A percentile compares a stretch with the other conserved stretches of the same genome.
Conservation (phyloP, 2,797 vertebrate genomes). For the Pteronotus mesoamericanus region DNA sequence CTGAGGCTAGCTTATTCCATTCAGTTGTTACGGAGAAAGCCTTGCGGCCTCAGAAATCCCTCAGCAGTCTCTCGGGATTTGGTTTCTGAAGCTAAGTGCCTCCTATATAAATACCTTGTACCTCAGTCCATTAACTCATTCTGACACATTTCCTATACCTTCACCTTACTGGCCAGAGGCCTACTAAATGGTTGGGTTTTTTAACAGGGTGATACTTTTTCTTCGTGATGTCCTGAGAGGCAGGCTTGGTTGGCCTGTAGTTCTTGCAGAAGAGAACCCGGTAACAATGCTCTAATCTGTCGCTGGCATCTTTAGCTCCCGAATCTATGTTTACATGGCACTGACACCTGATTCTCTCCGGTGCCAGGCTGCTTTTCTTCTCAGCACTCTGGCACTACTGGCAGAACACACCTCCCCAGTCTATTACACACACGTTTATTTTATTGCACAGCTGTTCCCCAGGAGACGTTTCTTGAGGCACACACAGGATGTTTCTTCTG, state of each 20-base stretch:
- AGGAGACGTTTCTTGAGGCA: slow-evolving; percentile 6
- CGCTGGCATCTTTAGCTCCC: slow-evolving; percentile 47
- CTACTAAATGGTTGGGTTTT: neutral
- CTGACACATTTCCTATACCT: slow-evolving; percentile 43
- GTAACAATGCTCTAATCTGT: slow-evolving; percentile 40
- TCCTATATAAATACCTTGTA: slow-evolving; percentile 3
- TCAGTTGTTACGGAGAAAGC: neutral
- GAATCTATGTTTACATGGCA: slow-evolving; percentile 56
- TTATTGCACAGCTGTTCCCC: slow-evolving; percentile 44
- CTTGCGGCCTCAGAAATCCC: slow-evolving; percentile 7
- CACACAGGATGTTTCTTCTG: neutral
- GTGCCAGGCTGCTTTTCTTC: slow-evolving; percentile 38
- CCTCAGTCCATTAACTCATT: neutral
- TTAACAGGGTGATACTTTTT: slow-evolving; percentile 3
- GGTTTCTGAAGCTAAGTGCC: neutral
- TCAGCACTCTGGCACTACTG: slow-evolving; percentile 26
- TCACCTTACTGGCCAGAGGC: neutral
- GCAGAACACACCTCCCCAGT: slow-evolving; percentile 14
- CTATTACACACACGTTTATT: neutral
- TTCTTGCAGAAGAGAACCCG: slow-evolving; percentile 48
- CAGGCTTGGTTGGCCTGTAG: neutral
- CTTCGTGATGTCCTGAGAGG: slow-evolving; percentile 52
- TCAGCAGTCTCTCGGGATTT: neutral
- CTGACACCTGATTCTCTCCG: slow-evolving; percentile 34
- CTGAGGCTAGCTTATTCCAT: neutral